Conservation (phyloP, 2,113 vertebrate genomes). For the Dicentrarchus labrax region DNA sequence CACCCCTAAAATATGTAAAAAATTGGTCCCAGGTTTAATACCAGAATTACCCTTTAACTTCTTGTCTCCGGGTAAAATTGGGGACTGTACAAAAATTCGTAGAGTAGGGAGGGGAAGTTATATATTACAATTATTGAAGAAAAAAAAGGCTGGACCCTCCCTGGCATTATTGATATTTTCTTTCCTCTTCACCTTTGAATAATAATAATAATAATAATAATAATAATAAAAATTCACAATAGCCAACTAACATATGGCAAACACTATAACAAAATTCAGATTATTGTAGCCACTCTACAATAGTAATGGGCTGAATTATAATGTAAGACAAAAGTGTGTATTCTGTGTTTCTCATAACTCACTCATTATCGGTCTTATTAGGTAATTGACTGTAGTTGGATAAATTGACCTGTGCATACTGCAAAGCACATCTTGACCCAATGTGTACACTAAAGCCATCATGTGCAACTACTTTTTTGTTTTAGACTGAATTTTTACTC, state of each 20-base stretch:
- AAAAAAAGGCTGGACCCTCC: background rate
- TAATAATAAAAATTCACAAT: too few relatives aligned
- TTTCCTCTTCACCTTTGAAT: background rate
- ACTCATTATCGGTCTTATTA: background rate
- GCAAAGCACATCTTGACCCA: background rate
- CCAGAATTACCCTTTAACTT: background rate
- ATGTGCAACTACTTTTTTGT: background rate
- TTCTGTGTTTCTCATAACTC: background rate
- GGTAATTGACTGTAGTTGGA: background rate
- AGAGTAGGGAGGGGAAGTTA: background rate
- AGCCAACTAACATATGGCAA: too few relatives aligned
- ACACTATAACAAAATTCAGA: too few relatives aligned
- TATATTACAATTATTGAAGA: background rate
- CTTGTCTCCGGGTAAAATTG: background rate
- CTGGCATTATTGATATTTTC: background rate
- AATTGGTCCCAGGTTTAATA: too few relatives aligned
- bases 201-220: too few relatives aligned
- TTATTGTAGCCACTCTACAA: too few relatives aligned
- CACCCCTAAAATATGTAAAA: too few relatives aligned
- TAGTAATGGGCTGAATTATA: too few relatives aligned
- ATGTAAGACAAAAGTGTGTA: too few relatives aligned
- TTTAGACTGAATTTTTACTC: too few relatives aligned
- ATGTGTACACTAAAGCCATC: background rate
- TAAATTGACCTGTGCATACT: background rate
- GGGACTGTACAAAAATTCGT: background rate